Percentiles rank a stretch among this genome's conserved stretches.
phyloP scores from a whole-genome alignment of 2,113 vertebrate genomes.

The Naja naja region DNA sequence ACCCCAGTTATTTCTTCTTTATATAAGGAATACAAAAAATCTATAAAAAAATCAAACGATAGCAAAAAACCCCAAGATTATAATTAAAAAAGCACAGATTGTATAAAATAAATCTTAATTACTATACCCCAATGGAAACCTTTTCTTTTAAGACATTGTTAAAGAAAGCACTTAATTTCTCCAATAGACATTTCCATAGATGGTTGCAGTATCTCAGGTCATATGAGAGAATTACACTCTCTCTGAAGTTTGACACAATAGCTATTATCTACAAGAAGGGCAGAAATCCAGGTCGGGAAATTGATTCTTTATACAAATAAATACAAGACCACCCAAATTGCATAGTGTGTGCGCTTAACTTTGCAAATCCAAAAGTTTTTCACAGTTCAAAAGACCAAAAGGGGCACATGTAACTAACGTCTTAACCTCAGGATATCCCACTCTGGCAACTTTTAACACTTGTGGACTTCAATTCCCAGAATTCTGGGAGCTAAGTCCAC shows the following conservation, averaged over 20 bases:
- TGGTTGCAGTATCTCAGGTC: slow-evolving; percentile 66
- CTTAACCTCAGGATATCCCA: background rate
- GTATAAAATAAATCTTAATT: slow-evolving; percentile 76
- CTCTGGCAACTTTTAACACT: background rate
- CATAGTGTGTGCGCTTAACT: slow-evolving; percentile 86
- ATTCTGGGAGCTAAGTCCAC: background rate
- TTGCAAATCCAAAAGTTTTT: slow-evolving; percentile 73
- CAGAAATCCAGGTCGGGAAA: slow-evolving; percentile 65
- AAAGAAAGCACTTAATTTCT: slow-evolving; percentile 77
- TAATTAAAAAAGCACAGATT: slow-evolving; percentile 79
- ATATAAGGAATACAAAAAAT: slow-evolving; percentile 74
- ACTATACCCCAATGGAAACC: slow-evolving; percentile 72
- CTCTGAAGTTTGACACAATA: slow-evolving; percentile 65
- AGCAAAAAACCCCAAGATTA: slow-evolving; percentile 73
- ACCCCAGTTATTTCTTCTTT: slow-evolving; percentile 69
- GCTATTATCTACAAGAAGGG: slow-evolving; percentile 29
- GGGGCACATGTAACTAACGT: slow-evolving; percentile 48
- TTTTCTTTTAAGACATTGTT: slow-evolving; percentile 66
- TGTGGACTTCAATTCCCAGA: background rate
- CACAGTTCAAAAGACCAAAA: slow-evolving; percentile 69
- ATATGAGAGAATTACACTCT: slow-evolving; percentile 63
- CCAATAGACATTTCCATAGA: slow-evolving; percentile 60
- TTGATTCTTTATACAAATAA: slow-evolving; percentile 79
- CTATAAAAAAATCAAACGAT: slow-evolving; percentile 78
- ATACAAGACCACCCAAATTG: slow-evolving; percentile 84